Evolutionary conservation across 1,140 invertebrate genomes (phyloP).

Genomic region (Neocloeon triangulifer): DNA sequence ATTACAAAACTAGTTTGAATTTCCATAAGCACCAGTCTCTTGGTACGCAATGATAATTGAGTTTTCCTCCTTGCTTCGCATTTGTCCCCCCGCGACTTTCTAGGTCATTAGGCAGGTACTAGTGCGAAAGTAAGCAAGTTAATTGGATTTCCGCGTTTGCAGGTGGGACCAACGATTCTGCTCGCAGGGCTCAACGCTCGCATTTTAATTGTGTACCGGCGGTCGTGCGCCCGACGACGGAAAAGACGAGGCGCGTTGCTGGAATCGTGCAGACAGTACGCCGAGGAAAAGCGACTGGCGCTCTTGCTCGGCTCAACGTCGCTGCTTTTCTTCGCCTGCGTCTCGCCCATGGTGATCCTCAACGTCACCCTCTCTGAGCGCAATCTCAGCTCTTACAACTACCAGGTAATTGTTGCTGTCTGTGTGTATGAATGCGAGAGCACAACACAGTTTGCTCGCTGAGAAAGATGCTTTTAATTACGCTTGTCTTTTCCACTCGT

Average conservation of each 20-base stretch:
- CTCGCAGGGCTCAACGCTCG: conserved; percentile 41
- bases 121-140: neutral
- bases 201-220: conserved; percentile 42
- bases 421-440: too few species aligned
- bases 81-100: too few species aligned
- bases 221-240: conserved; percentile 34
- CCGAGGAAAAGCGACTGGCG: conserved; percentile 44
- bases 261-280: conserved; percentile 37
- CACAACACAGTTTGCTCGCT: too few species aligned
- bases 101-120: neutral
- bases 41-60: too few species aligned
- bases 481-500: neutral
- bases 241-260: conserved; percentile 26
- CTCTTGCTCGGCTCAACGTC: conserved; percentile 45
- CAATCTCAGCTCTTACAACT: conserved; percentile 33
- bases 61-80: too few species aligned
- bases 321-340: conserved; percentile 46
- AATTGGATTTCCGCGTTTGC: too few species aligned
- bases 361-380: conserved; percentile 39
- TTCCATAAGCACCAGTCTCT: too few species aligned
- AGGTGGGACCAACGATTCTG: conserved; percentile 38
- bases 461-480: neutral
- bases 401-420: conserved; percentile 25
- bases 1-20: too few species aligned
- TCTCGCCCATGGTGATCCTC: conserved; percentile 50